Evolutionary conservation across 2,113 vertebrate genomes (phyloP), one percentile per base, ranked within the genome.

Genomic region (Parotia lawesii): DNA sequence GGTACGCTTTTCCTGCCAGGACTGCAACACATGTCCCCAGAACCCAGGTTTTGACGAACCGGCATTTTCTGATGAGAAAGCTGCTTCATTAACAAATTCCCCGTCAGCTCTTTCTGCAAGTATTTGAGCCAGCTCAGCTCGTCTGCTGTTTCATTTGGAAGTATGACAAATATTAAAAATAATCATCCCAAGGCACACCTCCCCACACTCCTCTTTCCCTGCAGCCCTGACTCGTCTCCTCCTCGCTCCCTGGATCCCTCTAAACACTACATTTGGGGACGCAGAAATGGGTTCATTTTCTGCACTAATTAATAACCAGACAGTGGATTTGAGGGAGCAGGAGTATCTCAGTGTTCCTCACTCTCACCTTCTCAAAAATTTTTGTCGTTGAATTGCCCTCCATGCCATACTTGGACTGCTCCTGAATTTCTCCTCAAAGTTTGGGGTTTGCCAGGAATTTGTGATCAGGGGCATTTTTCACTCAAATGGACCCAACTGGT

Each of bases 71-170:
- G 79, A 27, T 0, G 17, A 86, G 64, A 92, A 95, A 95, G 19
- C 44, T 94, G 90, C 92, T 93, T 96, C 85, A 93, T 96, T 93
- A 95, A 95, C 95, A 96, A 94, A 94, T 95, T 95, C 95, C 75
- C 69, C 56, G 92, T 50, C 79, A 90, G 90, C 94, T 93, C 60
- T 86, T 94, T 82, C 94, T 96, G 92, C 47, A 83, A 85, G 51
- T 47, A 28, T 83, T 79, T 47, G 42, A 93, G 95, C 96, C 85
- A 94, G 90, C 95, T 96, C 96, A 96, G 90, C 96, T 95, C 1
- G 0, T 86, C 85, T 83, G 90, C 82, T 94, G 85, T 88, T 96
- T 94, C 93, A 51, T 87, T 94, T 95, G 95, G 90, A 95, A 92
- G 58, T 37, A 58, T 27, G 17, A 95, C 88, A 96, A 92, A 88